Evolutionary conservation across 2,888 invertebrate species (phyloP).

Genomic region (Andrena chrysosceles): DNA sequence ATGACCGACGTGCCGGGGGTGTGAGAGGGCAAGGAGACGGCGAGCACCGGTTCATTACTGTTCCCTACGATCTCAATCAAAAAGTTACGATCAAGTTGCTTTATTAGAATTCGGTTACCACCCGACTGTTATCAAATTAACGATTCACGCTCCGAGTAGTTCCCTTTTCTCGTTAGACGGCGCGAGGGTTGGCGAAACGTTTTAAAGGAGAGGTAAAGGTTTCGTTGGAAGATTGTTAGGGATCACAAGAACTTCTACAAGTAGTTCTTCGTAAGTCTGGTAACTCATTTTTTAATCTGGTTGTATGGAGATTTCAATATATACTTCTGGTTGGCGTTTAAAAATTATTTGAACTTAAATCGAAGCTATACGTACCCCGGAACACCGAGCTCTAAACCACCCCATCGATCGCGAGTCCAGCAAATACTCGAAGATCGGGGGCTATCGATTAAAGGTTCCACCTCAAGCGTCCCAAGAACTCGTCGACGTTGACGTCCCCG

Average conservation of each 20-base stretch:
- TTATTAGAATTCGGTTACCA: constrained; percentile 40
- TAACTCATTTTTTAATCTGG: no score
- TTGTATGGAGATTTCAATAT: no score
- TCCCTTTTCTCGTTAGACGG: no score
- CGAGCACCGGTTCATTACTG: constrained; percentile 32
- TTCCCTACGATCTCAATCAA: constrained; percentile 29
- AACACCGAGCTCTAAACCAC: background rate
- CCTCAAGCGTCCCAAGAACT: constrained; percentile 24
- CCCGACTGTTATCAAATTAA: constrained; percentile 37
- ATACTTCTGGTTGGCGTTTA: no score
- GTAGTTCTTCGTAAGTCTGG: no score
- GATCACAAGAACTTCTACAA: no score
- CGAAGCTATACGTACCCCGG: background rate
- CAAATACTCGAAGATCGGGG: constrained; percentile 37
- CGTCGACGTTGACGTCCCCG: constrained; percentile 14
- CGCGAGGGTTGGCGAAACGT: background rate
- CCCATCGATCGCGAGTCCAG: background rate
- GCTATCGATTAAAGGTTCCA: constrained; percentile 49
- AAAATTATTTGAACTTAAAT: no score
- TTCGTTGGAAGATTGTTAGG: no score
- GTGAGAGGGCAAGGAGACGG: background rate
- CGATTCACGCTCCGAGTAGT: constrained; percentile 1
- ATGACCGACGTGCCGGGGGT: constrained; percentile 7
- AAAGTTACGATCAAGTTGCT: constrained; percentile 38
- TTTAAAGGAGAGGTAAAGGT: no score